Conservation (phyloP, 2,888 invertebrate genomes). For the Phyllotreta striolata region DNA sequence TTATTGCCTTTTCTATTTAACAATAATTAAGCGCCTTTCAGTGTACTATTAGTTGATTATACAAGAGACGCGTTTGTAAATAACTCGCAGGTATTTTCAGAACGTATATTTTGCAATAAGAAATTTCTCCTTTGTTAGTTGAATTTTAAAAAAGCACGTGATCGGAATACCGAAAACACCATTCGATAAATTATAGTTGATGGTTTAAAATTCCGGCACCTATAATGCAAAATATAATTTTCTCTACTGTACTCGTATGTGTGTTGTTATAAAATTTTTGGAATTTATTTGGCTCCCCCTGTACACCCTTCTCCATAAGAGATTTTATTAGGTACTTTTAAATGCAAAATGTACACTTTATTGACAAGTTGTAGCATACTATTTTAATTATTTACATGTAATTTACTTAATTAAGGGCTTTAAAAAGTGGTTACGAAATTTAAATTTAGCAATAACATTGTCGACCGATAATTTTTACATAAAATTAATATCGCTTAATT, state of each 20-base stretch:
- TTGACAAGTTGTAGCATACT: too few species aligned
- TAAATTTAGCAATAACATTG: too few species aligned
- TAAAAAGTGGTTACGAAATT: too few species aligned
- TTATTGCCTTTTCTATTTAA: background rate
- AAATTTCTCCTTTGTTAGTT: constrained; percentile 11
- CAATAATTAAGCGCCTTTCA: constrained; percentile 3
- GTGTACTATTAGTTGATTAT: background rate
- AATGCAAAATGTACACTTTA: too few species aligned
- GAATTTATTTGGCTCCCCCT: background rate
- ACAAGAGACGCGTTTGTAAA: background rate
- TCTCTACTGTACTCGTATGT: background rate
- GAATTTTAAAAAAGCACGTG: constrained; percentile 7
- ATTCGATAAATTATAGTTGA: background rate
- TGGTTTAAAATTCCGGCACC: background rate
- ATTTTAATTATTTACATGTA: too few species aligned
- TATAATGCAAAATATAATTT: background rate
- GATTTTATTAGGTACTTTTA: too few species aligned
- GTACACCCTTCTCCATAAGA: background rate
- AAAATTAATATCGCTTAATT: background rate
- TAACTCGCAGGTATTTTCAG: constrained; percentile 1
- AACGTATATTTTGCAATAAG: constrained; percentile 4
- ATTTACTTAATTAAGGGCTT: too few species aligned
- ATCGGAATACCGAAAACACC: background rate
- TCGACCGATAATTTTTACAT: too few species aligned
- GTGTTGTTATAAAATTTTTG: background rate